Evolutionary conservation across 1,140 invertebrate species (phyloP).

Genomic region (Trinorchestia longiramus): DNA sequence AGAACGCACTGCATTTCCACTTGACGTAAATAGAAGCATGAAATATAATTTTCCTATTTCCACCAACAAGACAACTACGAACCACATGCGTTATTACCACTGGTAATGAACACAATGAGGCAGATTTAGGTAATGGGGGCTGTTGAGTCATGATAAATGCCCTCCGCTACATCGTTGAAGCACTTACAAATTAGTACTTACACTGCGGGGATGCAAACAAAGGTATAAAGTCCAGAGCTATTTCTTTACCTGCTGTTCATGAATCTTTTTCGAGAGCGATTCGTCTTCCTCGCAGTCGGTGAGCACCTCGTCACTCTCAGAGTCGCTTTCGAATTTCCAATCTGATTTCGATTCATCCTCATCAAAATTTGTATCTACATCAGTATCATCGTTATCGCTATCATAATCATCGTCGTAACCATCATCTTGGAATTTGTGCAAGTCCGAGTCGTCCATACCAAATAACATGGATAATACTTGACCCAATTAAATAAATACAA

Average conservation of each 20-base stretch:
- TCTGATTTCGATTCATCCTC: neutral
- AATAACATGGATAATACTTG: neutral
- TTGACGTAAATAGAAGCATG: too few species aligned
- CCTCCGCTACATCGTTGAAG: too few species aligned
- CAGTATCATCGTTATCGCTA: neutral
- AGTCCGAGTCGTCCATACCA: neutral
- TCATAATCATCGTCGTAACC: too few species aligned
- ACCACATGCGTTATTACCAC: too few species aligned
- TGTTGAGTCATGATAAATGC: too few species aligned
- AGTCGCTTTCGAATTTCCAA: neutral
- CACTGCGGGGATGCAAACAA: too few species aligned
- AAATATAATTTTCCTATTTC: too few species aligned
- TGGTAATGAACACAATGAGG: too few species aligned
- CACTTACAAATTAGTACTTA: too few species aligned
- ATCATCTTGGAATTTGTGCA: neutral
- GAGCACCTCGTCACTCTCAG: neutral
- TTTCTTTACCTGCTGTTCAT: neutral
- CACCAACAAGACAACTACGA: too few species aligned
- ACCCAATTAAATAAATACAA: neutral
- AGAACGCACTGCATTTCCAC: too few species aligned
- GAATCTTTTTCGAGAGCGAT: neutral
- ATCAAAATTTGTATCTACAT: neutral
- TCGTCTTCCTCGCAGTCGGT: neutral
- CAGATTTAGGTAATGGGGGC: too few species aligned
- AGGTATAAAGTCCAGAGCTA: neutral